A percentile compares a stretch with the other conserved stretches of the same genome.
These are phyloP conservation scores for Microctonus brassicae DNA, from an alignment of 2,888 invertebrate genomes.

Conservation along the genomic window DNA sequence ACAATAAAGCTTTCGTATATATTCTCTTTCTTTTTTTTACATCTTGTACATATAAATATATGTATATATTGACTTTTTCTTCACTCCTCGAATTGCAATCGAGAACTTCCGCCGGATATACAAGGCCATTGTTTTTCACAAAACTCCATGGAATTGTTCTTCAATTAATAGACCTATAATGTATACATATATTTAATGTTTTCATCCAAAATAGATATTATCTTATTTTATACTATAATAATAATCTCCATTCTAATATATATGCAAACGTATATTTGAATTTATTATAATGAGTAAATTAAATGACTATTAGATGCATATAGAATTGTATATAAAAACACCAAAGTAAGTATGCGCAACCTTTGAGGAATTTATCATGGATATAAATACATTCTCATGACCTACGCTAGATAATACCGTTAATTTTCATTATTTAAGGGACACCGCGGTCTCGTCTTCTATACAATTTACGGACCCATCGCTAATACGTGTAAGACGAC, in stretches of 20 bases:
- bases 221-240: neutral
- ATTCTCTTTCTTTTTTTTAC: conserved; percentile 10
- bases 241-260: neutral
- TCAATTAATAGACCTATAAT: conserved; percentile 2
- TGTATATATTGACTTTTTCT: conserved; percentile 14
- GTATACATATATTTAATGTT: neutral
- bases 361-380: neutral
- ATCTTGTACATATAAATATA: neutral
- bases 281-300: neutral
- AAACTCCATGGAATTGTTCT: conserved; percentile 25
- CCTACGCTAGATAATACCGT: neutral
- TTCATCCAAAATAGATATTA: neutral
- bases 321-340: neutral
- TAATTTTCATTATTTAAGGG: neutral
- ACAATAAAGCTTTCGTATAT: conserved; percentile 39
- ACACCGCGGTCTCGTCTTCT: too few species aligned
- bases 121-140: conserved; percentile 66
- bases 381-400: neutral
- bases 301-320: neutral
- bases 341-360: neutral
- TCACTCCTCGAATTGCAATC: neutral
- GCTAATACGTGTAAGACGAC: too few species aligned
- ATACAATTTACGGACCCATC: too few species aligned
- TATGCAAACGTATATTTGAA: neutral
- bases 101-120: conserved; percentile 61